These are phyloP conservation scores for Bradypodion ventrale DNA, from an alignment of 2,797 vertebrate species.

Conservation along the genomic window DNA sequence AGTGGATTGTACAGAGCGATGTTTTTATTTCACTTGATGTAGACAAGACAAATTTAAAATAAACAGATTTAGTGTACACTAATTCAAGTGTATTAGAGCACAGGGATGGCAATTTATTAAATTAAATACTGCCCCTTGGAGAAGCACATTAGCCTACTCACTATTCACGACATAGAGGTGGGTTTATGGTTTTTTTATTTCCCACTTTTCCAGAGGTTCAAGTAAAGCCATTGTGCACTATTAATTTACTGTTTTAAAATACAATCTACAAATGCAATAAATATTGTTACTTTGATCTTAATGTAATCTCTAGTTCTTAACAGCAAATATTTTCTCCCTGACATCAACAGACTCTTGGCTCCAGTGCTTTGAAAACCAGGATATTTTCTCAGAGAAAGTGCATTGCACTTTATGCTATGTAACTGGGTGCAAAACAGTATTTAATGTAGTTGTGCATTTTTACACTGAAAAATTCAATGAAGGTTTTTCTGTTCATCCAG, in stretches of 20 bases:
- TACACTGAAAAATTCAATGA: slow-evolving; percentile 52
- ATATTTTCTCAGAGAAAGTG: slow-evolving; percentile 44
- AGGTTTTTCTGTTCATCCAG: slow-evolving; percentile 45
- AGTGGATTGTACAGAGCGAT: slow-evolving; percentile 98
- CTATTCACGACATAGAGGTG: slow-evolving; percentile 63
- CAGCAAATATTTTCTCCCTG: slow-evolving; percentile 54
- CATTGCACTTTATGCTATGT: slow-evolving; percentile 55
- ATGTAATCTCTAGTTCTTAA: slow-evolving; percentile 69
- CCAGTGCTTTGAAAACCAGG: slow-evolving; percentile 47
- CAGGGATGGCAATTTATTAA: slow-evolving; percentile 74
- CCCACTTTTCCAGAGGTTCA: slow-evolving; percentile 61
- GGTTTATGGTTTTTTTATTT: slow-evolving; percentile 49
- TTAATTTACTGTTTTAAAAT: slow-evolving; percentile 70
- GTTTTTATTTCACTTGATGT: slow-evolving; percentile 99
- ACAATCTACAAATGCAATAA: slow-evolving; percentile 76
- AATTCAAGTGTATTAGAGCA: slow-evolving; percentile 77
- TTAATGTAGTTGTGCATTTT: slow-evolving; percentile 46
- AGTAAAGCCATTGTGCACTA: slow-evolving; percentile 65
- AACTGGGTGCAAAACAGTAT: slow-evolving; percentile 45
- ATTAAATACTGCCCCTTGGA: slow-evolving; percentile 68
- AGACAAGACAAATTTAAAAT: slow-evolving; percentile 87
- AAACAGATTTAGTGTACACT: slow-evolving; percentile 80
- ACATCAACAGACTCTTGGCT: slow-evolving; percentile 56
- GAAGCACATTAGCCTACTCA: slow-evolving; percentile 66
- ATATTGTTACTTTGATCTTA: slow-evolving; percentile 70